phyloP scores from a whole-genome alignment of 2,797 vertebrate species.

The Delichon dasypus region DNA sequence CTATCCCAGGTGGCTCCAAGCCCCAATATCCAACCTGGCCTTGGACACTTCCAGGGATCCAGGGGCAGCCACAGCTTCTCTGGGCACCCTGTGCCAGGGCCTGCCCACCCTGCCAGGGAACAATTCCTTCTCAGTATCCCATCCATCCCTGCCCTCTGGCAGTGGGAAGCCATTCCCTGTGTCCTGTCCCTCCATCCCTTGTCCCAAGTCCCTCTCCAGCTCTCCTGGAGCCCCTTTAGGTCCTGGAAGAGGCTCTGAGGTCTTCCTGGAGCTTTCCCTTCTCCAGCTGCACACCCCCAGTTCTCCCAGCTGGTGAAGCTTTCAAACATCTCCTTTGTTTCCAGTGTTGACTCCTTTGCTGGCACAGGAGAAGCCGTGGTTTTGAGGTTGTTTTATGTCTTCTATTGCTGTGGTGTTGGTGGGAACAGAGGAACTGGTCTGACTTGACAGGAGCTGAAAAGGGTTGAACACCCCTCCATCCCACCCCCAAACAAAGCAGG shows the following conservation, averaged over 20 bases:
- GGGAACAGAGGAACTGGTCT: not conserved
- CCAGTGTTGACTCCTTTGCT: not conserved
- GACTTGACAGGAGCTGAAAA: not conserved
- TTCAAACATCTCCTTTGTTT: not conserved
- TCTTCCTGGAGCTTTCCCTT: accelerated
- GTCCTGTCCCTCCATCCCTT: not conserved
- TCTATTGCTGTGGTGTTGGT: not conserved
- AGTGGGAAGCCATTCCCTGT: not conserved
- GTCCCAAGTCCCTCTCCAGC: not conserved
- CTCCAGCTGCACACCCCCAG: not conserved
- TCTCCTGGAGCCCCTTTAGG: not conserved
- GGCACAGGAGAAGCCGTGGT: not conserved
- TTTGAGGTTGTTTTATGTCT: not conserved
- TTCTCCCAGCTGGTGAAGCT: not conserved
- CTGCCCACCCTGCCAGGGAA: accelerated
- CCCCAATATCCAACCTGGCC: accelerated
- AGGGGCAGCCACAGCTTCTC: not conserved
- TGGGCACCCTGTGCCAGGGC: not conserved
- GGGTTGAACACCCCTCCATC: not conserved
- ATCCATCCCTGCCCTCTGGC: accelerated
- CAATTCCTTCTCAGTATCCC: not conserved
- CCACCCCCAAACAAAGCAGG: not conserved
- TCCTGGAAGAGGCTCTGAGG: accelerated
- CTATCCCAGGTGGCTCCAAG: accelerated
- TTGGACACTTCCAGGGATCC: not conserved